A percentile compares a stretch with the other conserved stretches of the same genome.
Conservation (phyloP, 2,797 vertebrate genomes). For the Carcharodon carcharias region DNA sequence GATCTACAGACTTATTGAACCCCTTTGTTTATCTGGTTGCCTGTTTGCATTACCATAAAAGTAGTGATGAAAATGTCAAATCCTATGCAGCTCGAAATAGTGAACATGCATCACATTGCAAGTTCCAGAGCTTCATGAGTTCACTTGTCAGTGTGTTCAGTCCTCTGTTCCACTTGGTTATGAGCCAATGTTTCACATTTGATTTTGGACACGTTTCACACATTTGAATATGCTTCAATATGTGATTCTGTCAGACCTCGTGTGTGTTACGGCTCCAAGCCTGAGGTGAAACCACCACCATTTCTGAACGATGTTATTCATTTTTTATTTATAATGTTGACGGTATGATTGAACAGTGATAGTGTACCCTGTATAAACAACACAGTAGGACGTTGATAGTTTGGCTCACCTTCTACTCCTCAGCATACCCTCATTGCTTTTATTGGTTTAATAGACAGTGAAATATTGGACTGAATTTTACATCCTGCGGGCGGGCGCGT, state of each 20-base stretch:
- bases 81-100: neutral
- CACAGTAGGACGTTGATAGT: neutral
- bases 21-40: constrained; percentile 16
- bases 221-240: neutral
- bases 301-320: neutral
- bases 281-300: constrained; percentile 17
- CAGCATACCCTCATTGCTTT: neutral
- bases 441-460: neutral
- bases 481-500: no score
- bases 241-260: neutral
- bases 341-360: neutral
- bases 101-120: neutral
- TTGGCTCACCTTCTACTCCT: neutral
- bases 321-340: neutral
- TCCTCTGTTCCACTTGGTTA: neutral
- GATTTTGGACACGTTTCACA: constrained; percentile 12
- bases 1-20: neutral
- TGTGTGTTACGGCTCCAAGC: neutral
- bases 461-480: neutral
- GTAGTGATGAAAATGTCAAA: neutral
- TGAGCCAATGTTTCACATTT: constrained; percentile 14
- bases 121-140: neutral
- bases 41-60: neutral
- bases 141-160: neutral
- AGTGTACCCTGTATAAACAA: neutral